Percentiles rank a stretch among this genome's conserved stretches.
These are phyloP conservation scores for Jordanella pulchra DNA, from an alignment of 2,797 vertebrate species.

Conservation along the genomic window DNA sequence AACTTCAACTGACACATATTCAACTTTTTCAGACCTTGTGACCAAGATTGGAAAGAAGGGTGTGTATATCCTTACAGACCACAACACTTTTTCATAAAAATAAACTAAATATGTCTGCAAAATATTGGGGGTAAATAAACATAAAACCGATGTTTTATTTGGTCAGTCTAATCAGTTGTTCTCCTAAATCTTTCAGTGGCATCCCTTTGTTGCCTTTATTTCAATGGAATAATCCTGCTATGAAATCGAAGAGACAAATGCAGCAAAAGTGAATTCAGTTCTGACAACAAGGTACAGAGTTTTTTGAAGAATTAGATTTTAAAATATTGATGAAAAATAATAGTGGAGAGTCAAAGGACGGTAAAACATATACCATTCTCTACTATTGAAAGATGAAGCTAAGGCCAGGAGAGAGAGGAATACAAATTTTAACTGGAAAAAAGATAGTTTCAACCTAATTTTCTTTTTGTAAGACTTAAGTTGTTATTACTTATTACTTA, in stretches of 20 bases:
- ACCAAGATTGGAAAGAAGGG: not conserved
- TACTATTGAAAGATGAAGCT: not conserved
- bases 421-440: not conserved
- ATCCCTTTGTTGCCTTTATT: not conserved
- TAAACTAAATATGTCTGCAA: too few relatives aligned
- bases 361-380: not conserved
- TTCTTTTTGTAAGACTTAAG: not conserved
- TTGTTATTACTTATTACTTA: too few relatives aligned
- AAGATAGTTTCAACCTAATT: not conserved
- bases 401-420: too few relatives aligned
- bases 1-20: rapidly evolving
- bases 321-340: not conserved
- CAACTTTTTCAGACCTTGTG: not conserved
- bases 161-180: not conserved
- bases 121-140: too few relatives aligned
- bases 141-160: not conserved
- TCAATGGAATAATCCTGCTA: not conserved
- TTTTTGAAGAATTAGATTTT: too few relatives aligned
- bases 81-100: not conserved
- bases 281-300: not conserved
- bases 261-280: not conserved
- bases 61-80: not conserved
- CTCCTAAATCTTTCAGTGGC: not conserved
- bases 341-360: not conserved
- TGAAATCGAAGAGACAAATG: not conserved